Evolutionary conservation across 2,113 vertebrate genomes (phyloP).

Genomic region (Machaerirhynchus nigripectus): DNA sequence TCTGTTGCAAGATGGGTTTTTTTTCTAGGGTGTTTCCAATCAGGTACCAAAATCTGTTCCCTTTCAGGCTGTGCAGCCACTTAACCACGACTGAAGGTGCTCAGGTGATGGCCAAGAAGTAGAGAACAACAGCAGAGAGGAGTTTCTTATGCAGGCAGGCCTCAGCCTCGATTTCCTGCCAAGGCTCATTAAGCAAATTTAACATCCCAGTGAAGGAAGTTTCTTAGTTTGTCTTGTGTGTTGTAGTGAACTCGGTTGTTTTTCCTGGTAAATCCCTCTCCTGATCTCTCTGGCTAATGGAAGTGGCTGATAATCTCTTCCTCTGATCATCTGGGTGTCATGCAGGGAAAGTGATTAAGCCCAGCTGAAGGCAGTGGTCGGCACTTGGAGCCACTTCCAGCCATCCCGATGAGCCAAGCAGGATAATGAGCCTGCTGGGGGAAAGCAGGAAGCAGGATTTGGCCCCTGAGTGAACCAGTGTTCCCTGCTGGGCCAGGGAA

Average conservation of each 20-base stretch:
- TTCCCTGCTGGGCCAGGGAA: background rate
- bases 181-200: background rate
- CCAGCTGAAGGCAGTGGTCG: background rate
- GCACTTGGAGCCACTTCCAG: background rate
- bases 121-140: background rate
- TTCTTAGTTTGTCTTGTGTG: background rate
- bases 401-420: background rate
- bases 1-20: background rate
- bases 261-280: background rate
- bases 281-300: background rate
- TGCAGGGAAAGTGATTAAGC: background rate
- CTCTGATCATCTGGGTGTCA: background rate
- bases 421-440: background rate
- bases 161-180: background rate
- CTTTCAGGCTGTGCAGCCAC: background rate
- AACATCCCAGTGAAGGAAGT: background rate
- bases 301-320: background rate
- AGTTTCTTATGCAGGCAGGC: background rate
- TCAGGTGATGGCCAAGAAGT: background rate
- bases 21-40: background rate
- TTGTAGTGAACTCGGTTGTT: background rate
- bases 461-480: background rate
- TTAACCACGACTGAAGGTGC: background rate
- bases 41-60: background rate
- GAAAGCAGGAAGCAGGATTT: background rate